Evolutionary conservation across 2,888 invertebrate species (phyloP), one percentile per base, ranked within the genome.

Genomic region (Leptinotarsa peninsularis): DNA sequence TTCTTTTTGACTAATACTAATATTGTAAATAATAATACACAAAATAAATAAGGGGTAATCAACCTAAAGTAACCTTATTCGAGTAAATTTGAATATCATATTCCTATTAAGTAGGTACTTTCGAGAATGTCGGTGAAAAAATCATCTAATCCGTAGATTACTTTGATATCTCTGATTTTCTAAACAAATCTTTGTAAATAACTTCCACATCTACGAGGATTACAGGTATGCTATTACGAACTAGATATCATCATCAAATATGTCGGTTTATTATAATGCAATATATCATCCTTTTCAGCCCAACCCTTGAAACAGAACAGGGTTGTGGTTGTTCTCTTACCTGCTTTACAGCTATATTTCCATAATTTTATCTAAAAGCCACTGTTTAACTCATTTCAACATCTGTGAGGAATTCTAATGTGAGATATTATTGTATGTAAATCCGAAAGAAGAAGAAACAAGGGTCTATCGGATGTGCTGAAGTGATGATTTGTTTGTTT

Each of bases 341-440:
- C 80, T 81, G 80, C 78, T 63, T 76, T 75, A 73, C 77, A 67
- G 68, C 71, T 71, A 66, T 60, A 80, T 81, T 80, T 81, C 80
- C 80, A 81, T 81, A 81, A 81, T 80, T 80, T 80, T 74, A 76
- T 75, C 79, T 80, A 81, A 81, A 79, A 80, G 81, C 80, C 80
- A 78, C 79, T 79, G 81, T 81, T 81, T 81, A 80, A 78, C 71
- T 75, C 80, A 80, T 80, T 80, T 78, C 76, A 79, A 77, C 76
- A 73, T 73, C 72, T 78, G 80, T 77, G 75, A 71, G 73, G 81
- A 81, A 79, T 81, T 68, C 76, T 72, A 79, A 81, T 80, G 80
- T 75, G 75, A 71, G 68, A 76, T 78, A 77, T 77, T 79, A 80
- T 81, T 81, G 80, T 81, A 80, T 80, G 81, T 76, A 69, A 81